phyloP scores from a whole-genome alignment of 2,797 vertebrate genomes.

The Alosa sapidissima region DNA sequence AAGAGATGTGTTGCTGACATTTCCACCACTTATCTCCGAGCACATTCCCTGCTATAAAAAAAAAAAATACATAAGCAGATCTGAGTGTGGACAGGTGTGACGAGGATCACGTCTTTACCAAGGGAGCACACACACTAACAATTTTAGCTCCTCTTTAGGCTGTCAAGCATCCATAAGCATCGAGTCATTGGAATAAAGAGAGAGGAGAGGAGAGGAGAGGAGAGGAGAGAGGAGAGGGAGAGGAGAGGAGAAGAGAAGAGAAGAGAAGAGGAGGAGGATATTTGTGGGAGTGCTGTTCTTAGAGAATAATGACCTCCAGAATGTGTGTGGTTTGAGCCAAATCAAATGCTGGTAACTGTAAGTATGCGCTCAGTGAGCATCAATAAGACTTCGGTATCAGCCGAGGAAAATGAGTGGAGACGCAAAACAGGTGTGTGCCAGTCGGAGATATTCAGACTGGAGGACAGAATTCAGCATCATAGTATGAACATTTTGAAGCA shows the following conservation, averaged over 20 bases:
- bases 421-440: not conserved
- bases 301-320: not conserved
- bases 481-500: not conserved
- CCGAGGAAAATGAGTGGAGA: not conserved
- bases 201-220: conserved; percentile 20
- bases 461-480: not conserved
- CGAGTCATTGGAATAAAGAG: not conserved
- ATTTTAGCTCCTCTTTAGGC: not conserved
- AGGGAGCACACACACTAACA: not conserved
- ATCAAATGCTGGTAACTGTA: not conserved
- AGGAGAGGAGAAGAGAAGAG: not conserved
- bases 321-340: not conserved
- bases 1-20: not conserved
- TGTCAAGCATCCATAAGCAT: not conserved
- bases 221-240: not conserved
- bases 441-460: not conserved
- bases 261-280: not conserved
- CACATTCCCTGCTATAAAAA: not conserved
- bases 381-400: not conserved
- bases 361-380: not conserved
- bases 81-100: not conserved
- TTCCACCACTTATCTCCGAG: conserved; percentile 11
- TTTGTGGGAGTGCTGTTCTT: not conserved
- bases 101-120: not conserved
- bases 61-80: not conserved